Conservation (phyloP, 2,113 vertebrate species). For the Bostrychus sinensis region DNA sequence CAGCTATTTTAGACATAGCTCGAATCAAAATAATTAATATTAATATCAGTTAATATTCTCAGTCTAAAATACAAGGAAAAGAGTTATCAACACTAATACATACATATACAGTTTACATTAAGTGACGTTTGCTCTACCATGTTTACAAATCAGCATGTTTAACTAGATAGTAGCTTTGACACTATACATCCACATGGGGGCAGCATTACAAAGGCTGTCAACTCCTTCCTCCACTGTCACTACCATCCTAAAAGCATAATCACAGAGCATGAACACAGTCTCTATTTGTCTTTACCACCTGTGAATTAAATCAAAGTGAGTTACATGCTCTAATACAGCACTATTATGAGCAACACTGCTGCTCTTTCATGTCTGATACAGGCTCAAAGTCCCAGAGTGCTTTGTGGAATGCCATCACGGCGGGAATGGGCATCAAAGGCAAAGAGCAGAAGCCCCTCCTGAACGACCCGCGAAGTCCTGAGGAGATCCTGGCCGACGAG, state of each 20-base stretch:
- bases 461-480: constrained; percentile 84
- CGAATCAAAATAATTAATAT: too few relatives aligned
- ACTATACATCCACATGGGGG: constrained; percentile 65
- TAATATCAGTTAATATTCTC: too few relatives aligned
- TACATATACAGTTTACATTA: too few relatives aligned
- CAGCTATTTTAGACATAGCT: too few relatives aligned
- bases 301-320: background rate
- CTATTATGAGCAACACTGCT: background rate
- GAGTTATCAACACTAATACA: too few relatives aligned
- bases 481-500: constrained; percentile 93
- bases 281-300: background rate
- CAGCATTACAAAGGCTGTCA: constrained; percentile 45
- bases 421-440: constrained; percentile 84
- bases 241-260: background rate
- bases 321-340: background rate
- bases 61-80: too few relatives aligned
- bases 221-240: background rate
- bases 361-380: constrained; percentile 45
- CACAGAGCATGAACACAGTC: background rate
- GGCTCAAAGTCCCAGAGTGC: constrained; percentile 96
- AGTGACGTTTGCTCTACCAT: too few relatives aligned
- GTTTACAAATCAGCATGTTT: too few relatives aligned
- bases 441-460: constrained; percentile 79
- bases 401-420: constrained; percentile 88
- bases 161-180: constrained; percentile 9